Conservation (phyloP, 2,888 invertebrate species). For the Ophion slaviceki region DNA sequence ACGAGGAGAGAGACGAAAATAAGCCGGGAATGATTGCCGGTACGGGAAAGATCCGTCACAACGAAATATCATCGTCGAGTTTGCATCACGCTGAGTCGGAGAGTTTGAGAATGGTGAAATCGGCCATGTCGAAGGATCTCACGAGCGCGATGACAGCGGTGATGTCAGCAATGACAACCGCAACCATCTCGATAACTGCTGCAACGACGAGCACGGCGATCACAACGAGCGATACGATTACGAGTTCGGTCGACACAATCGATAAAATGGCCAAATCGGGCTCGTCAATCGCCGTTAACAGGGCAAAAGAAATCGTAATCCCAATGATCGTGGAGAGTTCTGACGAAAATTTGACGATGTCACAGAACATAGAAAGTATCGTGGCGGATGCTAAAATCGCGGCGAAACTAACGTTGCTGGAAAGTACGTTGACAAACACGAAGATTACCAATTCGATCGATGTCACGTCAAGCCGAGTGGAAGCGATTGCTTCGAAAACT, state of each 20-base stretch:
- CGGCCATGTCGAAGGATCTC: slow-evolving; percentile 61
- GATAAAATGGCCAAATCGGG: slow-evolving; percentile 59
- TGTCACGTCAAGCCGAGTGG: slow-evolving; percentile 31
- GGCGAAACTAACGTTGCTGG: slow-evolving; percentile 74
- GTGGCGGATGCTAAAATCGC: slow-evolving; percentile 79
- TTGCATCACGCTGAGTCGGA: slow-evolving; percentile 79
- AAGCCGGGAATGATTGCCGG: slow-evolving; percentile 67
- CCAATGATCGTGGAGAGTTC: slow-evolving; percentile 68
- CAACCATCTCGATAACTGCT: slow-evolving; percentile 17
- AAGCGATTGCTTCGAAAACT: slow-evolving; percentile 15
- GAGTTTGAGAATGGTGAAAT: slow-evolving; percentile 68
- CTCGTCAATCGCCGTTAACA: slow-evolving; percentile 46
- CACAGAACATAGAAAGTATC: slow-evolving; percentile 74
- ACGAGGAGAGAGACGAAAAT: slow-evolving; percentile 62
- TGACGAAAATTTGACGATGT: slow-evolving; percentile 68
- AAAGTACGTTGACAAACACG: slow-evolving; percentile 50
- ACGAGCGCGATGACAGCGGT: slow-evolving; percentile 15
- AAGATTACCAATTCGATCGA: slow-evolving; percentile 57
- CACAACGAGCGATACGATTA: slow-evolving; percentile 11
- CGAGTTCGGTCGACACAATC: slow-evolving; percentile 9
- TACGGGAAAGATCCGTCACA: slow-evolving; percentile 71
- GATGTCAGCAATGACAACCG: slow-evolving; percentile 70
- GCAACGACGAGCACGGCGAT: slow-evolving; percentile 18
- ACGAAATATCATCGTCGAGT: slow-evolving; percentile 78
- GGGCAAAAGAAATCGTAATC: slow-evolving; percentile 64